These are phyloP conservation scores for Calameuta filiformis DNA, from an alignment of 2,888 invertebrate genomes.

Conservation along the genomic window DNA sequence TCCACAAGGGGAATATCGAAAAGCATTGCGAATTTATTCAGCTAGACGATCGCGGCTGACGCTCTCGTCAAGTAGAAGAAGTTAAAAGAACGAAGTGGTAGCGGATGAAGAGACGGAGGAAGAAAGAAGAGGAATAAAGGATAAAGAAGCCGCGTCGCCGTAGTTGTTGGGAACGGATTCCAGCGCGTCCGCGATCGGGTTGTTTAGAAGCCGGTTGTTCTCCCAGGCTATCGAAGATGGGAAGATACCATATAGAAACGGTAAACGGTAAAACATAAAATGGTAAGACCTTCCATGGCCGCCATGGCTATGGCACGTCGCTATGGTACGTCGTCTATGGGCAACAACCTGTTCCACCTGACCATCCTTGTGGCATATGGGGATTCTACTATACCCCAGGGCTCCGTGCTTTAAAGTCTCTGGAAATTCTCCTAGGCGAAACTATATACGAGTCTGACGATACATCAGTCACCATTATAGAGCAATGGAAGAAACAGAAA, in stretches of 20 bases:
- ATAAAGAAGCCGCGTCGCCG: constrained; percentile 4
- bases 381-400: neutral
- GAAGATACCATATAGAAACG: constrained; percentile 43
- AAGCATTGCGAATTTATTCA: neutral
- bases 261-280: constrained; percentile 40
- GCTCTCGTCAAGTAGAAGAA: neutral
- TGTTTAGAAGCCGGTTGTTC: constrained; percentile 43
- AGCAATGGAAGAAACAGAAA: neutral
- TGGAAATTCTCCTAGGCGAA: neutral
- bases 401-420: neutral
- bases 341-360: constrained; percentile 9
- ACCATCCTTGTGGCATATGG: constrained; percentile 1
- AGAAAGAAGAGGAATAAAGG: constrained; percentile 25
- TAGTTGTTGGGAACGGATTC: constrained; percentile 40
- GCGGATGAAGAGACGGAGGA: constrained; percentile 28
- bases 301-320: constrained; percentile 6
- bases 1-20: neutral
- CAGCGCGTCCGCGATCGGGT: constrained; percentile 45
- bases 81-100: neutral
- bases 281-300: constrained; percentile 27
- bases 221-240: constrained; percentile 34
- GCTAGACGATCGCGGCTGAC: neutral
- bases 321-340: neutral
- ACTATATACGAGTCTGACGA: neutral
- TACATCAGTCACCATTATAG: neutral